Conservation (phyloP, 2,113 vertebrate species). For the Anas platyrhynchos region DNA sequence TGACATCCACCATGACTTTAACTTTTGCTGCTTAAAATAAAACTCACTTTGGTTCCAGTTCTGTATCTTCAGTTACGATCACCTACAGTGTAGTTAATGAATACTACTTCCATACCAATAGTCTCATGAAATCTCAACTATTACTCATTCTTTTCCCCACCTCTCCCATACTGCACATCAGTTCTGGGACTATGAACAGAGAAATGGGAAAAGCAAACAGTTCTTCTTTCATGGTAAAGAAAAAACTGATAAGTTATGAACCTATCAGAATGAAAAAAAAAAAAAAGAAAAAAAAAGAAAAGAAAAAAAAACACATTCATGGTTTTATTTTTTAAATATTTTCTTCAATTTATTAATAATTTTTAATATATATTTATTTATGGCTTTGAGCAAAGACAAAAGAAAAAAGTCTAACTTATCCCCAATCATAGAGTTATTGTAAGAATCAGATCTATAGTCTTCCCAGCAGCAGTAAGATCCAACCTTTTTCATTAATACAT, state of each 20-base stretch:
- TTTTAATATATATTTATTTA: slow-evolving; percentile 80
- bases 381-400: slow-evolving; percentile 87
- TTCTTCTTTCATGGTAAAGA: background rate
- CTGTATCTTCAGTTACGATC: background rate
- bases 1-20: background rate
- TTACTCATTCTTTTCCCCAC: background rate
- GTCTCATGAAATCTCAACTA: background rate
- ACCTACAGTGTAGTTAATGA: background rate
- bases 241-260: slow-evolving; percentile 33
- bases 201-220: background rate
- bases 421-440: slow-evolving; percentile 78
- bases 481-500: slow-evolving; percentile 77
- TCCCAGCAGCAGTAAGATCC: slow-evolving; percentile 76
- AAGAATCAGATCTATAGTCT: slow-evolving; percentile 73
- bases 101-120: background rate
- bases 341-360: slow-evolving; percentile 84
- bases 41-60: background rate
- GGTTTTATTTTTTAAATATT: slow-evolving; percentile 72
- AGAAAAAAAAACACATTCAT: slow-evolving; percentile 67
- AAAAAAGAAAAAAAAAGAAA: slow-evolving; percentile 58
- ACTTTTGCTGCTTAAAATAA: background rate
- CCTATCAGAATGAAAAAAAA: slow-evolving; percentile 66
- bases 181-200: background rate
- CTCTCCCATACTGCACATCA: background rate
- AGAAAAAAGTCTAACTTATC: slow-evolving; percentile 78